Base-by-base conservation (phyloP, 2,113 vertebrate species). In the Nerophis lumbriciformis region DNA sequence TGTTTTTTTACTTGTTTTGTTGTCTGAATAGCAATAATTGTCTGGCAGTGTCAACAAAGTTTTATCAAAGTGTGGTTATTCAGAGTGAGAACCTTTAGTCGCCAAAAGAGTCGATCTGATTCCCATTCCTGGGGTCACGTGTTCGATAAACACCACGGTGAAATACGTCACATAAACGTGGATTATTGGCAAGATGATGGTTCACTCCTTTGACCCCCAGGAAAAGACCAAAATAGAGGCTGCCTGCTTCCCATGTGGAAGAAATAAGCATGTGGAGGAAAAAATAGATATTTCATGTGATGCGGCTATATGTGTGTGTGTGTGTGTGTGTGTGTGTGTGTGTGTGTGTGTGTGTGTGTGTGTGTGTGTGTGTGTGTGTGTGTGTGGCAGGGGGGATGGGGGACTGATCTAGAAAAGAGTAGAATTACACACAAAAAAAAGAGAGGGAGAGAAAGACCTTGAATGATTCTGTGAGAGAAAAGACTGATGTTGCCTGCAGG, bases 321-420 rank as follows among this genome's bases (percentile, higher is more conserved):
- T 52, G 63, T 55, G 39, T 39, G 15, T 8, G 15, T 19, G 19
- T 19, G 19, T 19, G 19, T 19, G 19, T 19, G 19, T 19, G 19
- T 19, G 19, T 19, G 19, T 19, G 19, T 19, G 19, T 19, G 19
- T 19, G 19, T 19, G 19, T 19, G 14, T 49, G 7, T 8, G 16
- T 50, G 7, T 6, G 16, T n/a, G n/a, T 8, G 5, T 8, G n/a
- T 48, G 50, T 51, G 8, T 44, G 48, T 39, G 66, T 39, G 59
- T 28, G 52, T 45, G 48, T 68, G 61, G 63, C 16, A 59, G 48
- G 16, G 61, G 66, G 44, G 69, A 73, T 59, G 67, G 65, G 72
- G 82, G 50, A 76, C 65, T 81, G 86, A 85, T 86, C 60, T 69
- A 69, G 71, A 71, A 77, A 76, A 73, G 81, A 79, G 78, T 79